phyloP scores from a whole-genome alignment of 2,797 vertebrate species.

The Galagoides demidoff region DNA sequence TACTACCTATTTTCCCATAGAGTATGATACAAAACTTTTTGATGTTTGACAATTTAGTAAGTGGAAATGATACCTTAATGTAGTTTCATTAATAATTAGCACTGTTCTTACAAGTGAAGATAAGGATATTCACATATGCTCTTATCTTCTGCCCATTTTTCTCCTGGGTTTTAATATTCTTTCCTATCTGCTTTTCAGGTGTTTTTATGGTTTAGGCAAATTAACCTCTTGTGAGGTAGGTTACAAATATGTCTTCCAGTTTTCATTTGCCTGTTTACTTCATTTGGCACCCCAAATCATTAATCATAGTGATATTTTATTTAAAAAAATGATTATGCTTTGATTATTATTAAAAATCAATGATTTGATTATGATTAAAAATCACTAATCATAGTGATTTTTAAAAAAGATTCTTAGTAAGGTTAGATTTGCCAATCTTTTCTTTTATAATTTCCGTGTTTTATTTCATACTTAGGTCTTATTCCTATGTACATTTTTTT shows the following conservation, averaged over 20 bases:
- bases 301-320: neutral
- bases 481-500: neutral
- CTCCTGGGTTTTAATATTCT: neutral
- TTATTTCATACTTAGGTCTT: neutral
- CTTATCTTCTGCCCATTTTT: neutral
- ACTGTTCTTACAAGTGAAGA: neutral
- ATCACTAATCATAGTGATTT: neutral
- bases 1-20: neutral
- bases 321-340: too few relatives aligned
- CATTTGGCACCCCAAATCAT: neutral
- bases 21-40: neutral
- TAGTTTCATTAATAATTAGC: neutral
- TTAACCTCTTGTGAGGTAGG: neutral
- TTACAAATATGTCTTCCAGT: neutral
- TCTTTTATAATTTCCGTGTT: neutral
- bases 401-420: neutral
- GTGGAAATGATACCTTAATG: neutral
- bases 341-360: too few relatives aligned
- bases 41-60: neutral
- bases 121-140: neutral
- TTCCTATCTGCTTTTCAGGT: slow-evolving; percentile 6
- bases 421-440: neutral
- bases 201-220: neutral
- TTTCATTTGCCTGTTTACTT: neutral
- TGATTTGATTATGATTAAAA: too few relatives aligned